Evolutionary conservation across 92 coral and sea anemone genomes (phyloP), one percentile per base, ranked within the genome.

Genomic region (Zoanthus sociatus): DNA sequence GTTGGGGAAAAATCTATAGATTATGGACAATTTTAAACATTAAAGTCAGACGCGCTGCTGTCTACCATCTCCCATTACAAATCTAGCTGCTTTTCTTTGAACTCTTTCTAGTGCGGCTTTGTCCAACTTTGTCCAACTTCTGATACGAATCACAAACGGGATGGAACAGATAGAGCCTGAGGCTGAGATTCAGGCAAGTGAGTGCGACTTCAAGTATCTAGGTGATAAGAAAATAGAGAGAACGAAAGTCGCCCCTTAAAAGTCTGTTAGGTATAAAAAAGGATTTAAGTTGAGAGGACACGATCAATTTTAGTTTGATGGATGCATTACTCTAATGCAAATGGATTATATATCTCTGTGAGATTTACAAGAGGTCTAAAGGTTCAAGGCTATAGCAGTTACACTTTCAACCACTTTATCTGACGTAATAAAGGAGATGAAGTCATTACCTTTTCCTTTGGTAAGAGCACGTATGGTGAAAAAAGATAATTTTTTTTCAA

Each of bases 371-470:
- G 87, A 87, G n/a, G 63, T 56, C 26, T 26, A n/a, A n/a, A 55
- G 61, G 61, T 55, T 55, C 61, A 55, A 55, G 61, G 93, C 79
- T 70, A 61, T 90, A 13, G 74, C 88, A 66, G 78, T 73, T 72
- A 69, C 90, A 44, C 68, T 76, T 31, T 63, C 76, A 54, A 37
- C 67, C 48, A 78, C 83, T 12, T 74, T 47, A 64, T 51, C 68
- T 47, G 82, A 86, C n/a, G 6, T 90, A 73, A 70, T 79, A 15
- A 54, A 21, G 1, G 20, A 68, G 45, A 70, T 90, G 73, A 90
- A 90, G 58, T 48, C 58, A 31, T 71, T 87, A 16, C 86, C 86
- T 90, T 90, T 56, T 58, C 92, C 92, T 66, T 82, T 71, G 83
- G 86, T 51, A 71, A 45, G 82, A 76, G 73, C 78, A 33, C 17